phyloP scores from a whole-genome alignment of 2,888 invertebrate genomes.

The Xestoiulus laeticollis region DNA sequence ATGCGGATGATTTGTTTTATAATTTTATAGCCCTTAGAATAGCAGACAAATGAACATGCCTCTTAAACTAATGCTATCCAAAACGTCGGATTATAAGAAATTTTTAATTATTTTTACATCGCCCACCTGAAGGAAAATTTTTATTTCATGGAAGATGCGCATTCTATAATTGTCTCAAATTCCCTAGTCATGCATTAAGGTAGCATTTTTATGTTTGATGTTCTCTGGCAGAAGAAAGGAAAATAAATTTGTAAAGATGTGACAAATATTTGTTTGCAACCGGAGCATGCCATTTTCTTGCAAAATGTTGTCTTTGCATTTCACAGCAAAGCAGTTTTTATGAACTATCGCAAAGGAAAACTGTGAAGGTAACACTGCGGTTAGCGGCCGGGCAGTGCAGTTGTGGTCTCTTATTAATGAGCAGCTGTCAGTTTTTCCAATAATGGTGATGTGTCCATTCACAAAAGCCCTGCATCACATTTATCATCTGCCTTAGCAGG shows the following conservation, averaged over 20 bases:
- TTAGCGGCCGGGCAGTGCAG: background rate
- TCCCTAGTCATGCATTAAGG: background rate
- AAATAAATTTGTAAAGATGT: too few species aligned
- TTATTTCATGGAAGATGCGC: too few species aligned
- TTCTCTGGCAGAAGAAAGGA: background rate
- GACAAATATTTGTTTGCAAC: too few species aligned
- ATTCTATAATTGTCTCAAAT: too few species aligned
- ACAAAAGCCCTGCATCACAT: background rate
- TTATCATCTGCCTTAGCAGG: background rate
- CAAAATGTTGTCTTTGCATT: background rate
- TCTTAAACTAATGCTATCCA: slow-evolving; percentile 41
- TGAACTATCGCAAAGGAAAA: background rate
- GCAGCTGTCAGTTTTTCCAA: background rate
- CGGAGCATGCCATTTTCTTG: background rate
- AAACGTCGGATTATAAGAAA: background rate
- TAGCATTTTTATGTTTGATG: background rate
- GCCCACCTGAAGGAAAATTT: too few species aligned
- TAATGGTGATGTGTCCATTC: background rate
- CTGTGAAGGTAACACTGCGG: background rate
- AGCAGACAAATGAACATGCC: background rate
- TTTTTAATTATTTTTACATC: too few species aligned
- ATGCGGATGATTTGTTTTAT: slow-evolving; percentile 26
- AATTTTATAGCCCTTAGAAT: background rate
- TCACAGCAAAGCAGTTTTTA: background rate
- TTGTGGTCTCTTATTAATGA: background rate